Evolutionary conservation across 2,888 invertebrate species (phyloP), one percentile per base, ranked within the genome.

Genomic region (Ceriagrion tenellum): DNA sequence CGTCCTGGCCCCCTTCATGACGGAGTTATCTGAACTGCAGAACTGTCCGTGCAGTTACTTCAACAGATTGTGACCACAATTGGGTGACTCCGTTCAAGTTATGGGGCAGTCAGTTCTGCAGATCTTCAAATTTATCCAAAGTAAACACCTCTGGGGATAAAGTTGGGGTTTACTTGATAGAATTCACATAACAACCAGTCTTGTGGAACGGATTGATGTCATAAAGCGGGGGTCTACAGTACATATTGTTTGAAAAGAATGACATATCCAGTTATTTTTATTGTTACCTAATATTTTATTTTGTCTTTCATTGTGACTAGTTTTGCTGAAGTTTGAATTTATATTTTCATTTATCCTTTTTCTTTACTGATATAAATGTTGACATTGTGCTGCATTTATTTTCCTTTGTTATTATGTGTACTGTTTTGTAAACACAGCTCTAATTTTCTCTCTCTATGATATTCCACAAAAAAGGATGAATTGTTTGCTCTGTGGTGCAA

Each of bases 401-500:
- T 93, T 93, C 93, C 93, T 93, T 69, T 93, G 93, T 93, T 93
- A 74, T 93, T 93, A 20, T 93, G 63, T 69, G 63, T 93, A 69
- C 93, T 93, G 93, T 93, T 93, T 91, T 93, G 47, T 93, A 93
- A 40, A 93, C 69, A 93, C 69, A n/a, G 69, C 40, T 81, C 69
- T 47, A 93, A 69, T 93, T 93, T 93, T 93, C 47, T 69, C 93
- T 93, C 93, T 93, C 93, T 93, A 93, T 93, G 93, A 69, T 93
- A 93, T 93, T 69, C 93, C 47, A 69, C 93, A 74, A 93, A 93
- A 93, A 93, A 93, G 93, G 93, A 93, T 93, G 93, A 93, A 93
- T 93, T 93, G 93, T 93, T 93, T 93, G 93, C 93, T 93, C 93
- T 93, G 93, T 93, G 93, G 93, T 93, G 93, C 93, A 93, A 93